Conservation (phyloP, 2,888 invertebrate species). For the Agonum fuliginosum region DNA sequence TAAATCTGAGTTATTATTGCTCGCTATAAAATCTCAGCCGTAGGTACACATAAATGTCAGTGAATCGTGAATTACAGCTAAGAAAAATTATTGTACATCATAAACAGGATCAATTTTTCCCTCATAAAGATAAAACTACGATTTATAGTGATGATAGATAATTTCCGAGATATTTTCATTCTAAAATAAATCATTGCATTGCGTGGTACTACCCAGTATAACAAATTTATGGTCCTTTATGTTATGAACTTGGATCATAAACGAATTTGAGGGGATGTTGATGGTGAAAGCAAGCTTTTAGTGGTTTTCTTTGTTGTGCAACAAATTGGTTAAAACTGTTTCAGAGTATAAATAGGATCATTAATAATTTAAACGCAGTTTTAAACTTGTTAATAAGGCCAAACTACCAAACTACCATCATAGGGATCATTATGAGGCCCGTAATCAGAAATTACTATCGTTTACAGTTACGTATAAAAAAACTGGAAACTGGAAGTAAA, state of each 20-base stretch:
- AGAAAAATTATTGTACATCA: no score
- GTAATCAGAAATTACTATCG: conserved; percentile 37
- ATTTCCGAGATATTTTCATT: no score
- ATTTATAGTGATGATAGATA: neutral
- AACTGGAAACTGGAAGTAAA: no score
- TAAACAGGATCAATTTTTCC: no score
- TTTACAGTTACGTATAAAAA: no score
- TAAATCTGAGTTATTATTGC: no score
- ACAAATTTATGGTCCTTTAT: neutral
- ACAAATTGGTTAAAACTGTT: neutral
- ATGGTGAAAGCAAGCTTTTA: no score
- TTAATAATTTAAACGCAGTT: neutral
- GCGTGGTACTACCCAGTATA: neutral
- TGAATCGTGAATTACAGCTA: no score
- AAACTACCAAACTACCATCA: neutral
- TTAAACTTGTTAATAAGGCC: neutral
- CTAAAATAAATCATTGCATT: neutral
- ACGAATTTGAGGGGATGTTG: neutral
- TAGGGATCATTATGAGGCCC: neutral
- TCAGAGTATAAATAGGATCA: neutral
- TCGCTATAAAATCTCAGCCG: no score
- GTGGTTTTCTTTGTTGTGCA: neutral
- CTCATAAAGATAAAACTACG: no score
- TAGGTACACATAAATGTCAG: no score
- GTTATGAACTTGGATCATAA: neutral